Conservation (phyloP, 2,113 vertebrate genomes). For the Sinocyclocheilus rhinocerous region DNA sequence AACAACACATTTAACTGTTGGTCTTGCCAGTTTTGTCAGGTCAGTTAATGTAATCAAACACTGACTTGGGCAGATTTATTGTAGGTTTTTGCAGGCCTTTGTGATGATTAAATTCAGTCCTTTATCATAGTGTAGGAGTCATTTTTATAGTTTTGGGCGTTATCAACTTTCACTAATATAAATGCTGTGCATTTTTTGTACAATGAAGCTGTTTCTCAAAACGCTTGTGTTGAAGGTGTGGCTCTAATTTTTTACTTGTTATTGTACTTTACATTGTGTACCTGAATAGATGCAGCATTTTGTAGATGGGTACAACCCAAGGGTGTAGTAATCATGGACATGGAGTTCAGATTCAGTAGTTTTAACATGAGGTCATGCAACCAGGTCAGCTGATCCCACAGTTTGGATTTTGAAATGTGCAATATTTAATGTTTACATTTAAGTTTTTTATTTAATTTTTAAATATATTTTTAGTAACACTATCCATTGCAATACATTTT, state of each 20-base stretch:
- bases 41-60: neutral
- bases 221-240: neutral
- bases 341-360: neutral
- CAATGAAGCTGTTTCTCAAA: neutral
- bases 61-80: neutral
- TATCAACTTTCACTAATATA: neutral
- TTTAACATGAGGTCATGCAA: constrained; percentile 5
- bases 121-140: neutral
- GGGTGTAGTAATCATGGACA: constrained; percentile 20
- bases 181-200: neutral
- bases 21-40: neutral
- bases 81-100: neutral
- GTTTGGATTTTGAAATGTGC: neutral
- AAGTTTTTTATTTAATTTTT: neutral
- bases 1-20: neutral
- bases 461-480: neutral
- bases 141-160: constrained; percentile 8
- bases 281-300: neutral
- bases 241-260: neutral
- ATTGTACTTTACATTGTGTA: constrained; percentile 15
- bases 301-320: constrained; percentile 21
- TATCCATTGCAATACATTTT: neutral
- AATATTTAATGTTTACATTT: neutral
- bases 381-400: neutral
- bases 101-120: neutral